Base-by-base conservation (phyloP, 2,113 vertebrate species). In the Cinclus mexicanus region DNA sequence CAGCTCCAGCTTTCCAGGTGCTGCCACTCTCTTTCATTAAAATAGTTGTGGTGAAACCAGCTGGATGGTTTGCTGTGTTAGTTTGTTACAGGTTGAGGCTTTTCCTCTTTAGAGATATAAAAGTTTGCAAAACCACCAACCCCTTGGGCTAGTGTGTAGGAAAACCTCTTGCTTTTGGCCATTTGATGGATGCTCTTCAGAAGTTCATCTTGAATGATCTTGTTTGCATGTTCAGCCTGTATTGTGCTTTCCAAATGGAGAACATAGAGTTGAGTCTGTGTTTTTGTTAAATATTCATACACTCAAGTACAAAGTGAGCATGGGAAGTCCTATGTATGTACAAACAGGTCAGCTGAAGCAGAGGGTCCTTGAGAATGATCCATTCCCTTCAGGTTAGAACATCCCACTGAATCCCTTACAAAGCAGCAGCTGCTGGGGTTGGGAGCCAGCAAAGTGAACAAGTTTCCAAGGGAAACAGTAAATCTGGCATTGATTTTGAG, bases 81-180 rank as follows among this genome's bases (percentile, higher is more conserved):
- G 8, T 37, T 37, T 37, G 8, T 33, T 49, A 56, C 1, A 4
- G 13, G 3, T 1, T 72, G 37, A 18, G 12, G 17, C 1, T 10
- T 23, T 35, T 25, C 7, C 13, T 20, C 39, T 53, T n/a, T 19
- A 6, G 7, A 56, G n/a, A 46, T 31, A 13, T 0, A 74, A 60
- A 29, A 77, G 24, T 47, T 65, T 91, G 41, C 23, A 86, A 59
- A 72, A 77, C 28, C 44, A 29, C 24, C 33, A 42, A 5, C 6
- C 9, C 19, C 25, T 44, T 64, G 25, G 14, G 21, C 28, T 55
- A 52, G 24, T 0, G 1, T 9, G 19, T 8, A 69, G 53, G 37
- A 77, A 35, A 83, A 41, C 13, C 11, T 46, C 42, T 61, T 82
- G 31, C 10, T 46, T 79, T 65, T 26, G 24, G n/a, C 37, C 37